Conservation (phyloP, 2,797 vertebrate genomes). For the Neostethus bicornis region DNA sequence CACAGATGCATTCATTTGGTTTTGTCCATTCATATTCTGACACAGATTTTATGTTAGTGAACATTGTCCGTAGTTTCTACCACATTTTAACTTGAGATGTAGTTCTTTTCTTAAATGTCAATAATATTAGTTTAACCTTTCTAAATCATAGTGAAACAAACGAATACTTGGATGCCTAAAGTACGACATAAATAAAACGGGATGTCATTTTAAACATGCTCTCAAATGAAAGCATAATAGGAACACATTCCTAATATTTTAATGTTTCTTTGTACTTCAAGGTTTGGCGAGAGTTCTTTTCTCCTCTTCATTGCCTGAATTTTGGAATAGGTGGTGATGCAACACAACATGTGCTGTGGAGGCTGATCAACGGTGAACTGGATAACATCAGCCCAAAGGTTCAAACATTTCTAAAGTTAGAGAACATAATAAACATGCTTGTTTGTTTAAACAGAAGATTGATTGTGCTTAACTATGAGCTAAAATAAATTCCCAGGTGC, state of each 20-base stretch:
- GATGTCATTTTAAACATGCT: background rate
- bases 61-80: background rate
- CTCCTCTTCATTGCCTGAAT: constrained; percentile 91
- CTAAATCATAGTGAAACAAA: background rate
- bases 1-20: background rate
- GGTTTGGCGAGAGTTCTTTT: constrained; percentile 92
- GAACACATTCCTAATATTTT: background rate
- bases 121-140: background rate
- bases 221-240: background rate
- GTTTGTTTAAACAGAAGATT: constrained; percentile 42
- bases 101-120: background rate
- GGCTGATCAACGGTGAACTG: constrained; percentile 88
- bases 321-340: constrained; percentile 90
- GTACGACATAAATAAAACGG: too few relatives aligned
- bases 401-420: constrained; percentile 20
- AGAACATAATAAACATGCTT: constrained; percentile 42
- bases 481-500: constrained; percentile 20
- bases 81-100: background rate
- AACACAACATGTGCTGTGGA: constrained; percentile 92
- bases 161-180: background rate
- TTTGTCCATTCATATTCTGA: background rate
- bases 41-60: background rate
- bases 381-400: constrained; percentile 93
- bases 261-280: constrained; percentile 54
- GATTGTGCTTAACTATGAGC: constrained; percentile 34